A percentile compares a stretch with the other conserved stretches of the same genome.
Evolutionary conservation across 2,888 invertebrate species (phyloP).

Genomic region (Diachrysia chrysitis): DNA sequence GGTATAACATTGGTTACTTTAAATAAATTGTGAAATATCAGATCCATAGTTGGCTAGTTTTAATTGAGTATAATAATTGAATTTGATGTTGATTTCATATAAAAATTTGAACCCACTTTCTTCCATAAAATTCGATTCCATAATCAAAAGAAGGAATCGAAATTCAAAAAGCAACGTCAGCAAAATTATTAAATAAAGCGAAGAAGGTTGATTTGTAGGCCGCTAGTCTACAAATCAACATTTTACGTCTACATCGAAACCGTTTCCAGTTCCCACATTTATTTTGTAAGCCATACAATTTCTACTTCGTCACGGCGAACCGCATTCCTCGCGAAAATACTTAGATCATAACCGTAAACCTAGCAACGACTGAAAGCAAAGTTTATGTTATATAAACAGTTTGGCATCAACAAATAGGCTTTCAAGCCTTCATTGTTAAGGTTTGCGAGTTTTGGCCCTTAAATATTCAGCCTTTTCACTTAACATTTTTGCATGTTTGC

Average conservation of each 20-base stretch:
- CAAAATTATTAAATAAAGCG: not conserved
- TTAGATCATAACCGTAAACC: slow-evolving; percentile 50
- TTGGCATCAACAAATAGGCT: slow-evolving; percentile 45
- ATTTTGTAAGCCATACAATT: slow-evolving; percentile 34
- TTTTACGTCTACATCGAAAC: slow-evolving; percentile 17
- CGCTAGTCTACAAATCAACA: slow-evolving; percentile 4
- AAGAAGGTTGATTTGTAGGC: no score
- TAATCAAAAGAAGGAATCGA: not conserved
- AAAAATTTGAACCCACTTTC: no score
- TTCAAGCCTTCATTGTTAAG: slow-evolving; percentile 40
- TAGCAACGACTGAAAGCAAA: slow-evolving; percentile 39
- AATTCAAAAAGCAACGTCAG: slow-evolving; percentile 2
- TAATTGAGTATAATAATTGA: no score
- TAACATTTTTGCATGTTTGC: slow-evolving; percentile 42
- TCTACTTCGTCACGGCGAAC: slow-evolving; percentile 29
- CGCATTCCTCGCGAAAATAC: slow-evolving; percentile 36
- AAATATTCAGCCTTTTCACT: slow-evolving; percentile 46
- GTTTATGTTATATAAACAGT: slow-evolving; percentile 53
- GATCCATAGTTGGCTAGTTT: no score
- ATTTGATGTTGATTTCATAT: no score
- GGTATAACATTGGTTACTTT: no score
- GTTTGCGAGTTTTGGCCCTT: slow-evolving; percentile 24
- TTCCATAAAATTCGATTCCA: not conserved
- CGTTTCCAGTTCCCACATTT: slow-evolving; percentile 9
- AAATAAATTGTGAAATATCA: no score